phyloP scores from a whole-genome alignment of 2,888 invertebrate genomes.

The Drosophila pseudotalamancana region DNA sequence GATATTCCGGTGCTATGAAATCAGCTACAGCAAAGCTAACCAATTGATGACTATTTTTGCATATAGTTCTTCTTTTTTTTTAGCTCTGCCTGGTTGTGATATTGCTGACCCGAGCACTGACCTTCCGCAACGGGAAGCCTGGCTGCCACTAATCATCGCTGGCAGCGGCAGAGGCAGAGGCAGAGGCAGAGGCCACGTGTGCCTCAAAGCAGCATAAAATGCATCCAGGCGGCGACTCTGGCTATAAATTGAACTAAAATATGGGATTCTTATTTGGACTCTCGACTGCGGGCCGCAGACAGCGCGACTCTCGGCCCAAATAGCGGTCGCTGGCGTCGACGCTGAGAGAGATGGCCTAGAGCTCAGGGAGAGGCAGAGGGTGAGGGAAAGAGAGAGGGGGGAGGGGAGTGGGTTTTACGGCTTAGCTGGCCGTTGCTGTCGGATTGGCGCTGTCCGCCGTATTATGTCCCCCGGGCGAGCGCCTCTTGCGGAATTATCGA shows the following conservation, averaged over 20 bases:
- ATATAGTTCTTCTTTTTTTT: no score
- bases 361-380: not conserved
- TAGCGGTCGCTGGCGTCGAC: slow-evolving; percentile 25
- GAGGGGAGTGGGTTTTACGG: not conserved
- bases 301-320: slow-evolving; percentile 70
- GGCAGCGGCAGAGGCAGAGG: no score
- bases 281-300: slow-evolving; percentile 46
- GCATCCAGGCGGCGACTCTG: slow-evolving; percentile 31
- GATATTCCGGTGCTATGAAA: no score
- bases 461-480: slow-evolving; percentile 58
- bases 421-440: slow-evolving; percentile 37
- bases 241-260: slow-evolving; percentile 66
- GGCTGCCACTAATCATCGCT: slow-evolving; percentile 13
- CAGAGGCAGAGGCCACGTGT: slow-evolving; percentile 30
- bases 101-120: slow-evolving; percentile 6
- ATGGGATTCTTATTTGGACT: slow-evolving; percentile 54
- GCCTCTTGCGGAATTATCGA: slow-evolving; percentile 77
- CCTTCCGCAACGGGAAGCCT: slow-evolving; percentile 8
- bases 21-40: no score
- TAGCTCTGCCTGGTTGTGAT: no score
- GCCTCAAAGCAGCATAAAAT: slow-evolving; percentile 39
- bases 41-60: no score
- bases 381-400: not conserved
- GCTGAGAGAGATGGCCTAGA: no score
- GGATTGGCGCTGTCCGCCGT: slow-evolving; percentile 55